phyloP scores from a whole-genome alignment of 1,140 invertebrate species.

The Harpegnathos saltator region DNA sequence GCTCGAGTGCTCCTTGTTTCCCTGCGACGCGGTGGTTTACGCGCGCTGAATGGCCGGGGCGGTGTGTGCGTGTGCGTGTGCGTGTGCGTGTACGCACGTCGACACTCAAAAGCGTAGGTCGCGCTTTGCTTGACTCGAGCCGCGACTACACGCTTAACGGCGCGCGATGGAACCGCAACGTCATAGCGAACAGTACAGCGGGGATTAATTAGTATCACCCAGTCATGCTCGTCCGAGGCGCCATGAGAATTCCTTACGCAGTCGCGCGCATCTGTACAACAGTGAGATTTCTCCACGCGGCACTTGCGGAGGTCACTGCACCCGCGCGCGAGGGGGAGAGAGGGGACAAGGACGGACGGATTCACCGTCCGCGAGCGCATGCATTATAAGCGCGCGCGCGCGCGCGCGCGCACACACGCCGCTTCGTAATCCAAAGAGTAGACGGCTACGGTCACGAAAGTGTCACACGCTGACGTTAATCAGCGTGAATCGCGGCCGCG shows the following conservation, averaged over 20 bases:
- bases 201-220: conserved; percentile 53
- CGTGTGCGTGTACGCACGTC: not conserved
- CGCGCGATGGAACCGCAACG: conserved; percentile 1
- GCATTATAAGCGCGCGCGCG: not conserved
- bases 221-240: not conserved
- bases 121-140: not conserved
- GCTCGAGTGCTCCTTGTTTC: conserved; percentile 8
- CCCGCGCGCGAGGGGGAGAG: not conserved
- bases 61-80: too few relatives aligned
- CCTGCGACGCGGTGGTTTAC: not conserved
- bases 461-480: not conserved
- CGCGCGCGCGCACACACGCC: not conserved
- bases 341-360: not conserved
- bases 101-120: not conserved
- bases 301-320: conserved; percentile 44
- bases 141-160: not conserved
- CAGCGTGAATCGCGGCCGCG: not conserved
- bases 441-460: not conserved
- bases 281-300: conserved; percentile 57
- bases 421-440: not conserved
- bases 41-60: too few relatives aligned
- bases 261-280: conserved; percentile 10
- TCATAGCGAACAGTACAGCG: not conserved
- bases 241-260: conserved; percentile 40
- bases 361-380: not conserved